These are phyloP conservation scores for Cantharis rustica DNA, from an alignment of 2,888 invertebrate species.

Conservation along the genomic window DNA sequence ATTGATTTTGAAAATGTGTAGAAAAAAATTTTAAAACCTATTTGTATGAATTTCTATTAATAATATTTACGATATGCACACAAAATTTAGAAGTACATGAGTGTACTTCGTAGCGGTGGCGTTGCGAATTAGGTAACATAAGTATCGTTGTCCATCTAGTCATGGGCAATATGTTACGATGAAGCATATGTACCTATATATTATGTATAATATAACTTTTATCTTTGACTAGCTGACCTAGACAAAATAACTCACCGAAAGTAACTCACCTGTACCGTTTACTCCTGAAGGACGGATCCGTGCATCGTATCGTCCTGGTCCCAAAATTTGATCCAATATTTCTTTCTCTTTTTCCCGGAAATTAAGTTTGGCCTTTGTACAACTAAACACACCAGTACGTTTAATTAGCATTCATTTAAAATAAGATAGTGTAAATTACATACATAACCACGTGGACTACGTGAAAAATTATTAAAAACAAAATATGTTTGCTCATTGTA, in stretches of 20 bases:
- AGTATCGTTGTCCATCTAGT: neutral
- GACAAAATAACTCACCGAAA: slow-evolving; percentile 28
- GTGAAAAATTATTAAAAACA: slow-evolving; percentile 54
- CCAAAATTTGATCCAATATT: slow-evolving; percentile 90
- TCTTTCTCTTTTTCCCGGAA: slow-evolving; percentile 94
- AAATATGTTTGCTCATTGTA: slow-evolving; percentile 43
- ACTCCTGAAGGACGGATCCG: slow-evolving; percentile 91
- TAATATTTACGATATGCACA: too few species aligned
- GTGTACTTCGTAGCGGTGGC: too few species aligned
- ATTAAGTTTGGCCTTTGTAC: slow-evolving; percentile 82
- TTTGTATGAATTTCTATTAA: too few species aligned
- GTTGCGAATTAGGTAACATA: too few species aligned
- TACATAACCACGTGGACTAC: slow-evolving; percentile 58
- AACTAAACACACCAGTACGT: slow-evolving; percentile 58
- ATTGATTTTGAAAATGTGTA: too few species aligned
- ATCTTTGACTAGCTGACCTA: slow-evolving; percentile 19
- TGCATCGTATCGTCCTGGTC: slow-evolving; percentile 89
- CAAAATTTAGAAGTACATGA: too few species aligned
- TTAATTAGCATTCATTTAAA: neutral
- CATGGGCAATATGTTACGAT: slow-evolving; percentile 53
- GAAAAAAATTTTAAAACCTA: too few species aligned
- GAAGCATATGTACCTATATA: slow-evolving; percentile 44
- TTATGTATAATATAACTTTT: slow-evolving; percentile 32
- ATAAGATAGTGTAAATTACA: slow-evolving; percentile 46
- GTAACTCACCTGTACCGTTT: slow-evolving; percentile 86